Percentiles rank a stretch among this genome's conserved stretches.
phyloP scores from a whole-genome alignment of 2,797 vertebrate genomes.

The Miichthys miiuy region DNA sequence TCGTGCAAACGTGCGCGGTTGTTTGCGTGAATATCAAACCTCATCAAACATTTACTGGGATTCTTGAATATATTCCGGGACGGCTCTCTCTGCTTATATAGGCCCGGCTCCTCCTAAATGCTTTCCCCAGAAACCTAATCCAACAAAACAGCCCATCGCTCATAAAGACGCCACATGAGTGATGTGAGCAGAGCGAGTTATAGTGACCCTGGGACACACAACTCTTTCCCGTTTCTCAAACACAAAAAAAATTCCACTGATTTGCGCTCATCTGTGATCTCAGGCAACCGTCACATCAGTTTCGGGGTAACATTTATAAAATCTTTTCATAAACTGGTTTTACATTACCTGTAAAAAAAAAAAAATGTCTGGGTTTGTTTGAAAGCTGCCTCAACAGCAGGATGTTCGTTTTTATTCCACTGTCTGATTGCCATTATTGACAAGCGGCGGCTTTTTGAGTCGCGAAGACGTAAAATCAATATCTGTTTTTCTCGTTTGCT shows the following conservation, averaged over 20 bases:
- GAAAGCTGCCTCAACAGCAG: neutral
- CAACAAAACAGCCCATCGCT: conserved; percentile 75
- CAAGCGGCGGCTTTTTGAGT: conserved; percentile 44
- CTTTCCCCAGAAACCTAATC: conserved; percentile 78
- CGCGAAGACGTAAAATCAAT: conserved; percentile 59
- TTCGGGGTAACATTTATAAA: conserved; percentile 40
- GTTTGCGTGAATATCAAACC: neutral
- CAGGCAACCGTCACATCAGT: conserved; percentile 40
- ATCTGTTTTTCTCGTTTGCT: conserved; percentile 29
- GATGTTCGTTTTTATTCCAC: conserved; percentile 22
- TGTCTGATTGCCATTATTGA: conserved; percentile 35
- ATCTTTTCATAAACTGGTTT: conserved; percentile 41
- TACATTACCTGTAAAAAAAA: conserved; percentile 47
- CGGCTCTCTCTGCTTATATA: neutral
- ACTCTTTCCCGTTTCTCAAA: conserved; percentile 72
- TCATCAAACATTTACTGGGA: conserved; percentile 23
- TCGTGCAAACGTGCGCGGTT: neutral
- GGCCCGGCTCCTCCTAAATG: conserved; percentile 44
- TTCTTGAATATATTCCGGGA: conserved; percentile 16
- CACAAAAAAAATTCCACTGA: conserved; percentile 63
- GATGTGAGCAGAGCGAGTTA: conserved; percentile 79
- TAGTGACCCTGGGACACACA: conserved; percentile 81
- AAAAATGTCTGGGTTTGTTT: neutral
- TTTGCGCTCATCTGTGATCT: conserved; percentile 66
- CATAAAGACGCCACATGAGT: conserved; percentile 81